phyloP scores from a whole-genome alignment of 2,888 invertebrate species.

The Caenorhabditis sulstoni region DNA sequence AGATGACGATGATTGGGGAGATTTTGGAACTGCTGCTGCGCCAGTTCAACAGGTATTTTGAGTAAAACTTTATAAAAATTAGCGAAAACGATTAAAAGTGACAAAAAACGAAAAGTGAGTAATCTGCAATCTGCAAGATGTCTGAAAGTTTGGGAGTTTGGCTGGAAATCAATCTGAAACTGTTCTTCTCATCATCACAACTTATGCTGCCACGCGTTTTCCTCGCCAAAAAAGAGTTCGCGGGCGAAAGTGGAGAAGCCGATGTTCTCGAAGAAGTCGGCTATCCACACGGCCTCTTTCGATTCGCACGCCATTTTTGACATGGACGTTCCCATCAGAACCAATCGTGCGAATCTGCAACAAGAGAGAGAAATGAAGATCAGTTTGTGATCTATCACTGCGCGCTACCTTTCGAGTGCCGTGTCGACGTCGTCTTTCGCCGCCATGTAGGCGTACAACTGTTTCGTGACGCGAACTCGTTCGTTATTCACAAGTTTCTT shows the following conservation, averaged over 20 bases:
- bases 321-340: constrained; percentile 78
- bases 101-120: background rate
- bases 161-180: background rate
- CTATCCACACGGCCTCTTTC: constrained; percentile 79
- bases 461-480: constrained; percentile 74
- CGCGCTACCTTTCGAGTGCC: constrained; percentile 72
- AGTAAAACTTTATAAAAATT: background rate
- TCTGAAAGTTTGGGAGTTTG: too few relatives aligned
- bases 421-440: constrained; percentile 72
- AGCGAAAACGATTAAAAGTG: background rate
- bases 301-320: constrained; percentile 80
- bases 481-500: constrained; percentile 68
- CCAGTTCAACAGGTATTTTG: constrained; percentile 9
- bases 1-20: constrained; percentile 54
- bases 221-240: constrained; percentile 74
- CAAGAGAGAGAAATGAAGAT: background rate
- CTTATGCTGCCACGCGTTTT: background rate
- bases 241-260: constrained; percentile 77
- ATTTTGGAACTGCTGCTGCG: constrained; percentile 38
- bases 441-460: constrained; percentile 77
- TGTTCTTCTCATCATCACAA: background rate
- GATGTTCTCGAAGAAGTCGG: constrained; percentile 79
- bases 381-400: constrained; percentile 12
- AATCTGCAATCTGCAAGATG: too few relatives aligned
- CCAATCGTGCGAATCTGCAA: constrained; percentile 75